These are phyloP conservation scores for Octopus bimaculoides DNA, from an alignment of 1,140 invertebrate species.

Conservation along the genomic window DNA sequence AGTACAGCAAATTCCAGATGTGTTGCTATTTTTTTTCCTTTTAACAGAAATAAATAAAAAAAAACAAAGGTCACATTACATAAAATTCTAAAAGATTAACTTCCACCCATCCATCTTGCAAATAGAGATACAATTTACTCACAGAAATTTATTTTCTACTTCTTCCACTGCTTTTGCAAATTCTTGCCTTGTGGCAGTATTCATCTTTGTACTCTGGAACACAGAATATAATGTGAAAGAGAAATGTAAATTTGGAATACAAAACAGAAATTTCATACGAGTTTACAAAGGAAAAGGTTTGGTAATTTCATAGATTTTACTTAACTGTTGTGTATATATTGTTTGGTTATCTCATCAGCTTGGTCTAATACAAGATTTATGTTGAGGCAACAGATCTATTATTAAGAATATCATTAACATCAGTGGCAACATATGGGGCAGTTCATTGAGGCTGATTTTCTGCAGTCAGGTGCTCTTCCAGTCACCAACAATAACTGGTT, in stretches of 20 bases:
- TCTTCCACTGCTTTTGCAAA: constrained; percentile 39
- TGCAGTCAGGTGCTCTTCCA: no score
- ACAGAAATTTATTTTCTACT: constrained; percentile 44
- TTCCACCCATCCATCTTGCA: no score
- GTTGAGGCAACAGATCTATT: background rate
- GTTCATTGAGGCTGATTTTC: no score
- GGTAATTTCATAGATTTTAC: background rate
- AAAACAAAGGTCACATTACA: no score
- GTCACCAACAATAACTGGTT: no score
- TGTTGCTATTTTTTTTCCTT: no score
- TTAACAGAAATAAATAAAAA: no score
- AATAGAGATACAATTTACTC: constrained; percentile 15
- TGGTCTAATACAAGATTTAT: background rate
- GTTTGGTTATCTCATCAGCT: background rate
- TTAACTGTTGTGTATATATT: background rate
- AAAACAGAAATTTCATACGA: background rate
- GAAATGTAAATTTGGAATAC: background rate
- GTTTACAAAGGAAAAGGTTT: background rate
- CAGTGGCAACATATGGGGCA: no score
- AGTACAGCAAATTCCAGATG: no score
- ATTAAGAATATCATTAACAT: background rate
- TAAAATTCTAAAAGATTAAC: no score
- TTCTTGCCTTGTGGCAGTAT: constrained; percentile 29
- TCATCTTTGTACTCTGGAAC: constrained; percentile 35
- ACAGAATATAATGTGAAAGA: background rate